Evolutionary conservation across 2,888 invertebrate genomes (phyloP), one percentile per base, ranked within the genome.

Genomic region (Caradrina clavipalpis): DNA sequence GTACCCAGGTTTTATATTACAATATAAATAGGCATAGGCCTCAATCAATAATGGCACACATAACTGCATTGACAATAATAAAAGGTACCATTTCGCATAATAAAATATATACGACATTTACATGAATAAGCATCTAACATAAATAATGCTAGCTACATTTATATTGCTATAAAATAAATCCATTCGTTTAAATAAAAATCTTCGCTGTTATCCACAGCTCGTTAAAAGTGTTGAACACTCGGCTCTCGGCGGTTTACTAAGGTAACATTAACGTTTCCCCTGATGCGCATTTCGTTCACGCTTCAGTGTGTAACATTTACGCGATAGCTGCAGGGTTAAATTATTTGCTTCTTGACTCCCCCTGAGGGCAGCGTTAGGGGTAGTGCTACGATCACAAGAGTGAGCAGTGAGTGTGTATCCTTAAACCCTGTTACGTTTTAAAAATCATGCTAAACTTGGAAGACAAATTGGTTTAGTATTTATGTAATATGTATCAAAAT

Each of bases 291-390:
- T 76, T 58, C 45, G 54, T 61, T 76, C 45, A 71, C 54, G 61
- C 61, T 54, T 65, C 58, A 62, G 31, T 65, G 76, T 31, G 47
- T 72, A 53, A 58, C 77, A 51, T 72, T 76, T 62, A 76, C 61
- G 50, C 45, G 57, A 65, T 76, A 61, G 58, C 71, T 71, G 26
- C 61, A 76, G 57, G 72, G 54, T 71, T 65, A 22, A 65, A 62
- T 71, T 66, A 71, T 71, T 61, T 76, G 66, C 50, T 76, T 62
- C 50, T 65, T 65, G 60, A 54, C 53, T 76, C 61, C 62, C 66
- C 66, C 45, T 55, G 51, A 72, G 53, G 53, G 22, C 47, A 54
- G 11, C n/a, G 39, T 22, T 13, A 47, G 60, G 47, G n/a, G 64
- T 8, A 19, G 56, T 42, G 42, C 26, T 47, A 17, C 49, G 17